Evolutionary conservation across 2,797 vertebrate species (phyloP).

Genomic region (Schizothorax lantsangensis): DNA sequence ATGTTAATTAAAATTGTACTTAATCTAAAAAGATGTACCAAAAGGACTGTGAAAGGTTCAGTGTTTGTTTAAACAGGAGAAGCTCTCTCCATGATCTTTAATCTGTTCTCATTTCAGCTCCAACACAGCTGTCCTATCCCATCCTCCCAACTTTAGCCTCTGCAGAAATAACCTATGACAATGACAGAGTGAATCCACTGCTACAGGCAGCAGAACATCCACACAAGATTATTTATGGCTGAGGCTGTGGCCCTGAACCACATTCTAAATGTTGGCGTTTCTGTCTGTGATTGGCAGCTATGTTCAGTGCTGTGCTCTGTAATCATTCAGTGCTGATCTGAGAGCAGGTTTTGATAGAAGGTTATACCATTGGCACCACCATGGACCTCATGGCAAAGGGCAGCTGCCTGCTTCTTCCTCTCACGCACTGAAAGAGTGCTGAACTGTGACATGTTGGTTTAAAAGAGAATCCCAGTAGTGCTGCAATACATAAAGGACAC

Average conservation of each 20-base stretch:
- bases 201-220: slow-evolving; percentile 79
- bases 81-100: slow-evolving; percentile 69
- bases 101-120: slow-evolving; percentile 66
- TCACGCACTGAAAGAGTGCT: slow-evolving; percentile 85
- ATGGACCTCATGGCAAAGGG: slow-evolving; percentile 91
- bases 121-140: slow-evolving; percentile 79
- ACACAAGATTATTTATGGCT: slow-evolving; percentile 83
- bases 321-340: slow-evolving; percentile 27
- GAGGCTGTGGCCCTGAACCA: slow-evolving; percentile 76
- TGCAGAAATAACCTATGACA: slow-evolving; percentile 91
- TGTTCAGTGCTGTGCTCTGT: slow-evolving; percentile 22
- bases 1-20: neutral
- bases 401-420: slow-evolving; percentile 87
- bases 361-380: slow-evolving; percentile 84
- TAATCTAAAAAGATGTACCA: neutral
- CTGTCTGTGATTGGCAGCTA: slow-evolving; percentile 33
- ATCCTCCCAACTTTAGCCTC: slow-evolving; percentile 36
- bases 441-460: slow-evolving; percentile 85
- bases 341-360: slow-evolving; percentile 5
- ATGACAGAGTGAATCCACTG: slow-evolving; percentile 86
- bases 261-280: slow-evolving; percentile 61
- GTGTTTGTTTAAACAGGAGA: neutral
- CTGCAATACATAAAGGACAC: slow-evolving; percentile 73
- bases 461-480: slow-evolving; percentile 64
- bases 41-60: neutral